Base-by-base conservation (phyloP, 2,888 invertebrate genomes). In the Cetonia aurata region DNA sequence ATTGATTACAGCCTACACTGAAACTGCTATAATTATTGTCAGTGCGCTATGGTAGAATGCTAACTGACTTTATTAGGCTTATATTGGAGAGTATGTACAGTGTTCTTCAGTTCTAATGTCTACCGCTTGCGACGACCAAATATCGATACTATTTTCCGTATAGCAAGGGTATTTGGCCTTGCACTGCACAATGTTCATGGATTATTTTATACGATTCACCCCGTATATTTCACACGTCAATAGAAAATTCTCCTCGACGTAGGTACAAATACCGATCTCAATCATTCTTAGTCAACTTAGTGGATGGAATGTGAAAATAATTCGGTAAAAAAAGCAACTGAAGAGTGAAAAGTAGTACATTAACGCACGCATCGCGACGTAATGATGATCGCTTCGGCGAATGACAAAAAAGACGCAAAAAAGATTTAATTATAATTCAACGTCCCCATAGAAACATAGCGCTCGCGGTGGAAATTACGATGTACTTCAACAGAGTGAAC, bases 341-440 rank as follows among this genome's bases (percentile, higher is more conserved):
- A 33, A 52, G 50, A 65, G 31, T 6, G 37, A 56, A 56, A 37
- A 56, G 41, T n/a, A n/a, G n/a, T n/a, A n/a, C 25, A 25, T 4
- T 25, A 25, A 25, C 25, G 1, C 4, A 4, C 25, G 25, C 25
- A 4, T 4, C 57, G 42, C 68, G 69, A 70, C 73, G 74, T 78
- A 78, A 78, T 78, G 77, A 77, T 77, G 74, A 75, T 73, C 74
- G 73, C 74, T 75, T 77, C 76, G 73, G 67, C 71, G 78, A 77
- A 78, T 68, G 76, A 77, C 76, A 76, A 71, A n/a, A n/a, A n/a
- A 25, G 25, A 25, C 72, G 73, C 73, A 75, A 77, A 76, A 77
- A 75, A 69, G 68, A 66, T 66, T 71, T 77, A 77, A 75, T 75
- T 75, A 75, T 73, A 70, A 70, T 46, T 66, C 69, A 50, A 70